Evolutionary conservation across 2,113 vertebrate species (phyloP).

Genomic region (Tychaedon coryphoeus): DNA sequence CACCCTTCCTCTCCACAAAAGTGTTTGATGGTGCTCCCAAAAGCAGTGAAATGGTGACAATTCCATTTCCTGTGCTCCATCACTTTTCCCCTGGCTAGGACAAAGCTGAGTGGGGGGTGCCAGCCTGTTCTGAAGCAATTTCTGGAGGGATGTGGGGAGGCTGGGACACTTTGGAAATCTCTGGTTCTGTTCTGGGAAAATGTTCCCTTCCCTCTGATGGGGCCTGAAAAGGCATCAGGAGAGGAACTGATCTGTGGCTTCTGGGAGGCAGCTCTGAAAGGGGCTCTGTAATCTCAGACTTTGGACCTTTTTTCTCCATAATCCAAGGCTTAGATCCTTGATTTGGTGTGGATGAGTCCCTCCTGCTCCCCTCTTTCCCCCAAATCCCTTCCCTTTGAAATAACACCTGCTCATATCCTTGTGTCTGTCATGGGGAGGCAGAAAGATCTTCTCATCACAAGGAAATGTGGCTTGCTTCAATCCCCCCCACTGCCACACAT

Average conservation of each 20-base stretch:
- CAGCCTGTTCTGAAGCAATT: background rate
- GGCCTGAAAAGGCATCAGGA: background rate
- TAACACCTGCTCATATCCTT: conserved; percentile 50
- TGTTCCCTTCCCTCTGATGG: background rate
- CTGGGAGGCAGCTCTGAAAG: background rate
- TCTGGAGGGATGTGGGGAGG: background rate
- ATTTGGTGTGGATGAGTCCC: conserved; percentile 29
- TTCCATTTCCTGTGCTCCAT: background rate
- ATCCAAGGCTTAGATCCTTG: conserved; percentile 36
- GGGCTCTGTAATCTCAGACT: background rate
- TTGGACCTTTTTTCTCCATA: conserved; percentile 21
- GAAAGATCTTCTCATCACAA: background rate
- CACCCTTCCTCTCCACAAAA: background rate
- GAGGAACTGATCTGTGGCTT: background rate
- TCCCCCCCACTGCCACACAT: conserved; percentile 24
- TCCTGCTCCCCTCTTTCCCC: conserved; percentile 11
- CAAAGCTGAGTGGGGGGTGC: background rate
- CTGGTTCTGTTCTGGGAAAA: background rate
- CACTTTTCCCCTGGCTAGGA: background rate
- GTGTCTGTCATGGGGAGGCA: background rate
- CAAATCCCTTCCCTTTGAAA: conserved; percentile 29
- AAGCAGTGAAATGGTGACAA: background rate
- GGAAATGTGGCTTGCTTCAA: background rate
- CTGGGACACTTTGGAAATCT: background rate
- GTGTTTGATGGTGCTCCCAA: background rate